A percentile compares a stretch with the other conserved stretches of the same genome.
These are phyloP conservation scores for Sebastes trivittatus DNA, from an alignment of 2,797 vertebrate species.

Conservation along the genomic window DNA sequence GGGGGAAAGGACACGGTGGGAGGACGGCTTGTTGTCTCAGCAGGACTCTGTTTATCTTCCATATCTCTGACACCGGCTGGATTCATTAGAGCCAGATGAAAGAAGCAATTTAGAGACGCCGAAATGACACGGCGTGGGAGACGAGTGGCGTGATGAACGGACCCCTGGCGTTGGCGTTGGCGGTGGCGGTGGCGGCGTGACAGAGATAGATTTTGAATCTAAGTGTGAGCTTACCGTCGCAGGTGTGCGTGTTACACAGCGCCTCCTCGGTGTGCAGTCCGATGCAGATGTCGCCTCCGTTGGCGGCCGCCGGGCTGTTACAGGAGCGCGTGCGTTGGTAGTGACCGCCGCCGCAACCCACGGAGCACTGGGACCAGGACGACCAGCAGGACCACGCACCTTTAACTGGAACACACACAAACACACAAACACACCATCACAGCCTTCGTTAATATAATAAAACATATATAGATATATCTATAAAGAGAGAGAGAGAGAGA, in stretches of 20 bases:
- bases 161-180: no score
- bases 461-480: no score
- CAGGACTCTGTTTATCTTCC: conserved; percentile 36
- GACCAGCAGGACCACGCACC: conserved; percentile 99
- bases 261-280: conserved; percentile 98
- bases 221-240: conserved; percentile 86
- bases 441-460: no score
- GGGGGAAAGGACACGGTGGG: conserved; percentile 18
- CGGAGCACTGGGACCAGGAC: conserved; percentile 95
- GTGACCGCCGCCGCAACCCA: conserved; percentile 94
- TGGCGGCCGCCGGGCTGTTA: conserved; percentile 87
- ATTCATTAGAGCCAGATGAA: conserved; percentile 53
- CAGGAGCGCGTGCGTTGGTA: conserved; percentile 96
- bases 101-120: conserved; percentile 18
- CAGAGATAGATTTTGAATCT: neutral
- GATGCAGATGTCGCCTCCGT: conserved; percentile 94
- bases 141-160: conserved; percentile 15
- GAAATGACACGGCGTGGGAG: conserved; percentile 14
- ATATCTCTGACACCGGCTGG: conserved; percentile 27
- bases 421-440: conserved; percentile 19
- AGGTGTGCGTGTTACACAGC: conserved; percentile 93
- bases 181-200: neutral
- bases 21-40: conserved; percentile 29
- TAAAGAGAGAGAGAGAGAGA: no score
- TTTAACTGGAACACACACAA: conserved; percentile 82